These are phyloP conservation scores for Catharus fuscescens DNA, from an alignment of 2,113 vertebrate genomes.

Conservation along the genomic window DNA sequence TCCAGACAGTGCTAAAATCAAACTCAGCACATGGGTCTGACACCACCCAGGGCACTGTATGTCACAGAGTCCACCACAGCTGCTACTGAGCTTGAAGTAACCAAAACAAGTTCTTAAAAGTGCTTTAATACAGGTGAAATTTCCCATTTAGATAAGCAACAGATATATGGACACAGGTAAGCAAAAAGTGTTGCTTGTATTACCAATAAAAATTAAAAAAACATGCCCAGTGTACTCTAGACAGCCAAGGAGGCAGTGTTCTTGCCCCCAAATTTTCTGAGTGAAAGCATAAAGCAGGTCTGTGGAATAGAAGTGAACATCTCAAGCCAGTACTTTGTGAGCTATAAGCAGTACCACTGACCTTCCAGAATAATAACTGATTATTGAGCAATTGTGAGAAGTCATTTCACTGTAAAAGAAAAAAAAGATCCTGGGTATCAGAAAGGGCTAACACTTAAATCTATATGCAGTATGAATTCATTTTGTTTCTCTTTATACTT, in stretches of 20 bases:
- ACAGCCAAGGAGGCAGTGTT: not conserved
- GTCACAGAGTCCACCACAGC: accelerated
- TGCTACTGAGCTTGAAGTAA: not conserved
- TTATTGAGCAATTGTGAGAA: not conserved
- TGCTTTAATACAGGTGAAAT: not conserved
- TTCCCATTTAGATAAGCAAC: not conserved
- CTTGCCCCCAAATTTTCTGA: not conserved
- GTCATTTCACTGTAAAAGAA: not conserved
- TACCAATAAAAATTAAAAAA: not conserved
- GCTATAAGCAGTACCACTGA: not conserved
- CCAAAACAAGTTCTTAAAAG: not conserved
- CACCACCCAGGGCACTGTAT: not conserved
- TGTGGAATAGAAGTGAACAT: not conserved
- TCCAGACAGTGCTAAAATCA: not conserved
- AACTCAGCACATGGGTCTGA: not conserved
- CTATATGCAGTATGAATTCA: conserved; percentile 36
- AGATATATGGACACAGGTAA: not conserved
- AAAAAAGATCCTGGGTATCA: not conserved
- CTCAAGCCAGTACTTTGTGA: not conserved
- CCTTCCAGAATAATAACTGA: not conserved
- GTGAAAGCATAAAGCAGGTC: not conserved
- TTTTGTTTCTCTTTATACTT: conserved; percentile 55
- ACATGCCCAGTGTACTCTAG: not conserved
- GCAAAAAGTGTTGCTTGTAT: not conserved
- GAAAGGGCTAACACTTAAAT: conserved; percentile 5